These are phyloP conservation scores for Argyresthia goedartella DNA, from an alignment of 2,888 invertebrate species.

Conservation along the genomic window DNA sequence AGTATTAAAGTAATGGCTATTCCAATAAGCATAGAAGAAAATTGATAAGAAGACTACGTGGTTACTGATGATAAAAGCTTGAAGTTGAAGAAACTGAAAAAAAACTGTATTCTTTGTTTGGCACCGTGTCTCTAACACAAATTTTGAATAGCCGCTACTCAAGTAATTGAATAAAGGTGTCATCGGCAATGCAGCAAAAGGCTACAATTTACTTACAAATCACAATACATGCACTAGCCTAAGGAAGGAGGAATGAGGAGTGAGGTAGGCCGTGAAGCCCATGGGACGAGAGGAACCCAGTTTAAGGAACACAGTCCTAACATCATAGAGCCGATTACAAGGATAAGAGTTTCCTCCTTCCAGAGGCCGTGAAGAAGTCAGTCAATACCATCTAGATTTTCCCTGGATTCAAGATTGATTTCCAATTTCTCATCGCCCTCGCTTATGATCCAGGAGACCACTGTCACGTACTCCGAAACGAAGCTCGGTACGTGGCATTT, in stretches of 20 bases:
- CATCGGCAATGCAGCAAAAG: slow-evolving; percentile 32
- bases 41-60: neutral
- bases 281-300: slow-evolving; percentile 57
- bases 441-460: slow-evolving; percentile 89
- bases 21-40: neutral
- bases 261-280: slow-evolving; percentile 73
- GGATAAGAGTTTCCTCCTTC: neutral
- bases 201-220: slow-evolving; percentile 60
- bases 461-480: slow-evolving; percentile 90
- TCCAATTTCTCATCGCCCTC: slow-evolving; percentile 66
- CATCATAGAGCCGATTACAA: slow-evolving; percentile 11
- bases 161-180: too few species aligned
- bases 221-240: slow-evolving; percentile 38
- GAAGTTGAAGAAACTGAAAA: neutral
- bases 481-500: slow-evolving; percentile 96
- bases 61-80: neutral
- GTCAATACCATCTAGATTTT: slow-evolving; percentile 18
- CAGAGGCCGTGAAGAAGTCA: slow-evolving; percentile 3
- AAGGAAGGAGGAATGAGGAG: slow-evolving; percentile 65
- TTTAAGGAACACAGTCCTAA: slow-evolving; percentile 36
- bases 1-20: neutral
- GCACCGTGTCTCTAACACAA: too few species aligned
- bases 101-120: too few species aligned
- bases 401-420: slow-evolving; percentile 51
- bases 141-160: too few species aligned